These are phyloP conservation scores for Peromyscus melanophrys DNA, from an alignment of 2,797 vertebrate genomes.

Conservation along the genomic window DNA sequence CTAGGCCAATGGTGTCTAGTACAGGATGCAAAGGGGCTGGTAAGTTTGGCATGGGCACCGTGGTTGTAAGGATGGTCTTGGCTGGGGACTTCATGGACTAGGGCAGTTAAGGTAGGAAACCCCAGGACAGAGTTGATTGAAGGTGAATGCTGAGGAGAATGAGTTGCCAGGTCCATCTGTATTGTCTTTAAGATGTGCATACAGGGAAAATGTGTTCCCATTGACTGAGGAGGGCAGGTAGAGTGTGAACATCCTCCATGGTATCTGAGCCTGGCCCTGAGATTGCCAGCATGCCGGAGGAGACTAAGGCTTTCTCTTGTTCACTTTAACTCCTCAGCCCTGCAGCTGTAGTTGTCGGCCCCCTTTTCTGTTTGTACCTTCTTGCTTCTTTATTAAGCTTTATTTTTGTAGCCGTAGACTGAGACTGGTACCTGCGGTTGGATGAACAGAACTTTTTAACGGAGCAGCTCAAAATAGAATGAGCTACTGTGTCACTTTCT, in stretches of 20 bases:
- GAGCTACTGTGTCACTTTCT: not conserved
- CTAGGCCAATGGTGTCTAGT: not conserved
- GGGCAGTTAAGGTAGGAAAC: not conserved
- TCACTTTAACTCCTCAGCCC: not conserved
- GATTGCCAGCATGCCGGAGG: not conserved
- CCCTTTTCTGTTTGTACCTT: conserved; percentile 17
- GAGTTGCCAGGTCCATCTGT: not conserved
- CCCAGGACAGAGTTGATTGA: not conserved
- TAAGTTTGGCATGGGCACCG: not conserved
- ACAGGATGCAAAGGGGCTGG: not conserved
- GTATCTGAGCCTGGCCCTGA: not conserved
- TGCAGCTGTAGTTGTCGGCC: not conserved
- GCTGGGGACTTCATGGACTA: not conserved
- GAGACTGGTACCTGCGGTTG: conserved; percentile 3
- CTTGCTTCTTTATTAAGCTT: not conserved
- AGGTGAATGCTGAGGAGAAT: not conserved
- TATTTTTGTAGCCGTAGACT: conserved; percentile 6
- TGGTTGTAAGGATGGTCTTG: not conserved
- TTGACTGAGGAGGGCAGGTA: not conserved
- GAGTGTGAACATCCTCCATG: not conserved
- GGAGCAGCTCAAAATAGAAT: conserved; percentile 34
- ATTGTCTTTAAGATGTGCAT: not conserved
- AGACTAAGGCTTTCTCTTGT: not conserved
- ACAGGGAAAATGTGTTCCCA: not conserved
- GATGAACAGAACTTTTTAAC: conserved; percentile 58